Evolutionary conservation across 2,888 invertebrate genomes (phyloP), one percentile per base, ranked within the genome.

Genomic region (Tinea pellionella): DNA sequence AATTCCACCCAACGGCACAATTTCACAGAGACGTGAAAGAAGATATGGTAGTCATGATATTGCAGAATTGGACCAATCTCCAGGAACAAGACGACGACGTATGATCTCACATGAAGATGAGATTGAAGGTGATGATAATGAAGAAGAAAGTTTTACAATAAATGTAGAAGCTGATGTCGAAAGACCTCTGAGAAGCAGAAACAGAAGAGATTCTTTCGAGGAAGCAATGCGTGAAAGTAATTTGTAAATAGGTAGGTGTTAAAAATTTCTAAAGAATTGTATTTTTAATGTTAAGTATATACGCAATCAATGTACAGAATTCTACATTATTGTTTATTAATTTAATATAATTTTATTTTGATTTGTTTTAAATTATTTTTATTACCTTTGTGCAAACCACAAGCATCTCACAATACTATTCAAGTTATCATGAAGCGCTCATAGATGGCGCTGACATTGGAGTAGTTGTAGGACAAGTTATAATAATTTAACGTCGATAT

Each of bases 31-130:
- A 11, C 73, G 78, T 0, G 71, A 74, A 61, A 67, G 76, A 61
- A 78, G 74, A 64, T 87, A 74, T 61, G 87, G 87, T 13, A 87
- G 87, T 64, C 83, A 87, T 67, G 87, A 87, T 65, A 83, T 87
- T 61, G 72, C 81, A 9, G 85, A 87, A 61, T 67, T 87, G 59
- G 87, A 87, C 8, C 73, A 78, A 55, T 87, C 87, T 0, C 87
- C 87, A 0, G 84, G 87, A 13, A 79, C 75, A 37, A 72, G 83
- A n/a, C 74, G 86, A n/a, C 74, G 86, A 4, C 73, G 86, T 42
- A 74, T 78, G 24, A 24, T 24, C 24, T 81, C 78, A 62, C 77
- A 78, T 62, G 74, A 67, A 2, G 37, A 6, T 9, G 47, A 19
- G 3, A 16, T 32, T 32, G 64, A 64, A 56, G 74, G 24, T 6